Evolutionary conservation across 1,140 invertebrate genomes (phyloP).

Genomic region (Monomorium pharaonis): DNA sequence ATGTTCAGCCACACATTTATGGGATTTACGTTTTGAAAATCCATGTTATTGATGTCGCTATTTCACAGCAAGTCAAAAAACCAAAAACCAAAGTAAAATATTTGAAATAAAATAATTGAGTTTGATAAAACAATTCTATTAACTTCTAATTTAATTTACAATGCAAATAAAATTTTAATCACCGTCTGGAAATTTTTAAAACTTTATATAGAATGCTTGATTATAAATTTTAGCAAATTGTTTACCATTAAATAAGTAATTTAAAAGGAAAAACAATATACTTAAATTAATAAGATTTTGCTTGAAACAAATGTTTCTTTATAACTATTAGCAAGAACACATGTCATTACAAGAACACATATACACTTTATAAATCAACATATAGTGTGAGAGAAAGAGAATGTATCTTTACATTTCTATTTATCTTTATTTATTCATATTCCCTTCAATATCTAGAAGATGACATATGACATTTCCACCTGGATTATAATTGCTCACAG

Average conservation of each 20-base stretch:
- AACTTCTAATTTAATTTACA: conserved; percentile 1
- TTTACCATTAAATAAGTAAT: neutral
- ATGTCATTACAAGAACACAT: neutral
- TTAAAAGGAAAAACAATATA: neutral
- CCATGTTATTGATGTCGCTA: conserved; percentile 9
- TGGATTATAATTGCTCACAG: neutral
- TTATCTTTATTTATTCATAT: neutral
- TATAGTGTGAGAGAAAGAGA: neutral
- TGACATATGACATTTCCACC: neutral
- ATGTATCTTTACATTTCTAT: neutral
- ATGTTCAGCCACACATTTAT: conserved; percentile 45
- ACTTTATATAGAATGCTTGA: neutral
- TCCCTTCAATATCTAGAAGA: too few relatives aligned
- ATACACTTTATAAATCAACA: neutral
- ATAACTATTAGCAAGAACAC: neutral
- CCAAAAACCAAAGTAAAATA: neutral
- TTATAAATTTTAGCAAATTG: neutral
- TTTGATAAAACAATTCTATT: too few relatives aligned
- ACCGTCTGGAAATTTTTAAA: neutral
- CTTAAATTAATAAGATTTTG: neutral
- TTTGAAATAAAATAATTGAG: too few relatives aligned
- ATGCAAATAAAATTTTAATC: neutral
- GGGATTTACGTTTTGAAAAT: conserved; percentile 63
- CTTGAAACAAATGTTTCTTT: neutral
- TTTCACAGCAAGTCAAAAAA: neutral